Base-by-base conservation (phyloP, 2,113 vertebrate species). In the Arenaria interpres region DNA sequence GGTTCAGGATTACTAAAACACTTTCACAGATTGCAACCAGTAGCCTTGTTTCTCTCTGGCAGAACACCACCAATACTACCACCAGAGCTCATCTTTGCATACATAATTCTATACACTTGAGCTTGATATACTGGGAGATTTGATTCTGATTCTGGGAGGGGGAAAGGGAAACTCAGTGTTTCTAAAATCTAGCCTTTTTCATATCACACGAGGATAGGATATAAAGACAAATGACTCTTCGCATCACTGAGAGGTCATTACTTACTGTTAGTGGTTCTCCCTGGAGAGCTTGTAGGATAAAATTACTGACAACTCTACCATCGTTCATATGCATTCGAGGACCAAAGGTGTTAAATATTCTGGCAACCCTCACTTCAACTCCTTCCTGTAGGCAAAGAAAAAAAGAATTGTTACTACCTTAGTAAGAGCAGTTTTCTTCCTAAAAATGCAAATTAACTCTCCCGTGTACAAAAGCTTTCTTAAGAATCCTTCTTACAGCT, bases 281-380 rank as follows among this genome's bases (percentile, higher is more conserved):
- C 92, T 99, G 99, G 3, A 99, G 98, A 19, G 99, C 99, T 95
- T 99, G 99, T 73, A 99, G 98, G 97, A 99, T 99, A 97, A 99
- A 99, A 97, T 99, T 99, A 97, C 99, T 99, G 97, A 99, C 99
- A 37, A 99, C 99, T n/a, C 99, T 98, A 25, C 99, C 99, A 6
- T 99, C 99, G 1, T 99, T 99, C 99, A 99, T 99, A 97, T 99
- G 99, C 99, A 99, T 99, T 46, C 99, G 98, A 25, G 99, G 99
- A 50, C 99, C 99, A 71, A 99, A 99, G 2, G 99, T 99, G 97
- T 99, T 99, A 98, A 99, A 99, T 98, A 99, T 99, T 82, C 99
- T 98, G 11, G 99, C 99, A 96, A 99, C 99, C 6, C 99, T 97
- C 64, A 99, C 99, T 97, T 99, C 99, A 33, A 99, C 99, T 17